These are phyloP conservation scores for Prunella fulvescens DNA, from an alignment of 2,113 vertebrate genomes.

Conservation along the genomic window DNA sequence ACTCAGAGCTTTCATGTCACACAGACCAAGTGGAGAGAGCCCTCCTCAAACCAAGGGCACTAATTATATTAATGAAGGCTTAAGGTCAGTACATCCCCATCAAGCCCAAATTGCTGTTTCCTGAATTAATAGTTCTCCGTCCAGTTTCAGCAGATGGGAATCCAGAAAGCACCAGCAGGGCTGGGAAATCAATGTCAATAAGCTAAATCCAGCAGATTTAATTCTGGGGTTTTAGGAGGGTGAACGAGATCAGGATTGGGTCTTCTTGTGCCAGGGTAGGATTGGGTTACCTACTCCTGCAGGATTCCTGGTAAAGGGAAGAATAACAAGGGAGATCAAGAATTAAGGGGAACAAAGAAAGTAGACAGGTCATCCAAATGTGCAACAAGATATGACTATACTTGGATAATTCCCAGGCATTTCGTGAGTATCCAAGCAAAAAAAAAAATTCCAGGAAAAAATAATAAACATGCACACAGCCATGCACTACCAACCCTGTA, in stretches of 20 bases:
- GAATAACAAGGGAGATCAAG: not conserved
- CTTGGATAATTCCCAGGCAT: not conserved
- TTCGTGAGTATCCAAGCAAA: not conserved
- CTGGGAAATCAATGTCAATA: not conserved
- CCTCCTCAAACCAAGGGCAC: not conserved
- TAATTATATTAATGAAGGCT: not conserved
- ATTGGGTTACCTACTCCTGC: not conserved
- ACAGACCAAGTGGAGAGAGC: not conserved
- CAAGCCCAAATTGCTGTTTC: not conserved
- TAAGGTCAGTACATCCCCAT: not conserved
- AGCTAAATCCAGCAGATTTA: not conserved
- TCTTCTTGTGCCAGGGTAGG: not conserved
- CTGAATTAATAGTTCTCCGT: not conserved
- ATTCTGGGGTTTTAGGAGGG: not conserved
- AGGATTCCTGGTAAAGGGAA: not conserved
- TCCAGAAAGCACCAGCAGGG: not conserved
- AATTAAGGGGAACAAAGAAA: not conserved
- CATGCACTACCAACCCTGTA: not conserved
- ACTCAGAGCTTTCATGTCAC: fast-evolving
- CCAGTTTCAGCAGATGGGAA: not conserved
- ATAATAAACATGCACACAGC: not conserved
- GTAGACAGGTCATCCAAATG: not conserved
- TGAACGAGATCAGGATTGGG: not conserved
- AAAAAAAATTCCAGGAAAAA: not conserved
- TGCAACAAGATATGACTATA: not conserved